Conservation (phyloP, 2,797 vertebrate species). For the Echeneis naucrates region DNA sequence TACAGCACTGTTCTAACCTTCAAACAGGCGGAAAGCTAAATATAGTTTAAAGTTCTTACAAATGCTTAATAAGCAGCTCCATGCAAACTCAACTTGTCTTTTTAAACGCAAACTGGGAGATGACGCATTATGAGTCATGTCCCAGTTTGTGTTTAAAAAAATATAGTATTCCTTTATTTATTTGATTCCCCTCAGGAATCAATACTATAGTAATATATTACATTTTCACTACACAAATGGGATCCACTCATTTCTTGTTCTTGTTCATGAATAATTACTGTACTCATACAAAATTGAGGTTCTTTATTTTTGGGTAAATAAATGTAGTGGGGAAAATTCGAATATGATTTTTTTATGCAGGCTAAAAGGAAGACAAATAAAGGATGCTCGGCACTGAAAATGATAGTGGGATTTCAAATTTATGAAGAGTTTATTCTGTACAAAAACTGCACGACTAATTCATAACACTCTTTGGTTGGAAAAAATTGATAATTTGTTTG, state of each 20-base stretch:
- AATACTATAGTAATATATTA: slow-evolving; percentile 3
- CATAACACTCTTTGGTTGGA: slow-evolving; percentile 2
- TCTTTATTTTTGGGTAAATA: slow-evolving; percentile 15
- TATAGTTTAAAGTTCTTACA: not conserved
- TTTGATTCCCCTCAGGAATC: not conserved
- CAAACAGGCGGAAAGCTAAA: slow-evolving; percentile 5
- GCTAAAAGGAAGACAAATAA: slow-evolving; percentile 20
- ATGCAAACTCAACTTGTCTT: not conserved
- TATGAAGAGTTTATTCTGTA: not conserved
- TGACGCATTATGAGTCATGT: no score
- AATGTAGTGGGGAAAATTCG: slow-evolving; percentile 4
- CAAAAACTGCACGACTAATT: slow-evolving; percentile 24
- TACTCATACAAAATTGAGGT: slow-evolving; percentile 18
- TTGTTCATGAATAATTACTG: slow-evolving; percentile 26
- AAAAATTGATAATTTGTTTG: slow-evolving; percentile 11
- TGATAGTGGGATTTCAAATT: not conserved
- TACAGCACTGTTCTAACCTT: slow-evolving; percentile 11
- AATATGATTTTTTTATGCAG: slow-evolving; percentile 2
- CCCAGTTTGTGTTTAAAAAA: no score
- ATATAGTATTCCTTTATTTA: not conserved
- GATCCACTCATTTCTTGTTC: slow-evolving; percentile 1
- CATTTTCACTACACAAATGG: slow-evolving; percentile 2
- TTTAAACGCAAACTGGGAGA: no score
- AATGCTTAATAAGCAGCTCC: not conserved
- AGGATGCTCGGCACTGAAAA: not conserved